These are phyloP conservation scores for Aplidium turbinatum DNA, from an alignment of 23 tunicate species.

Conservation along the genomic window DNA sequence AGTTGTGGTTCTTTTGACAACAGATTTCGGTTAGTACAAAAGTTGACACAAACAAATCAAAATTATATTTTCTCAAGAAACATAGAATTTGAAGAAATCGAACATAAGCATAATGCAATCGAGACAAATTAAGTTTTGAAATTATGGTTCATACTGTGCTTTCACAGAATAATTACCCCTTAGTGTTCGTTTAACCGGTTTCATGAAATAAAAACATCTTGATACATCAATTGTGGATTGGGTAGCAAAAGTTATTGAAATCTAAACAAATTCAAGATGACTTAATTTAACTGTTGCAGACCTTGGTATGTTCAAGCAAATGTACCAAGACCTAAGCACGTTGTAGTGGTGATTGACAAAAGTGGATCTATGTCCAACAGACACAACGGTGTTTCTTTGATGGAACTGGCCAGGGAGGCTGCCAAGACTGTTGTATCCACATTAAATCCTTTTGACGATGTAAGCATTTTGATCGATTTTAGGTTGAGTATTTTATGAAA, in stretches of 20 bases:
- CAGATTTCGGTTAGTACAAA: no score
- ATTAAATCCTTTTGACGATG: conserved; percentile 58
- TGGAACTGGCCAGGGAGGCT: conserved; percentile 53
- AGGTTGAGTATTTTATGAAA: background rate
- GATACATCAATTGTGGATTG: no score
- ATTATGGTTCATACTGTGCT: no score
- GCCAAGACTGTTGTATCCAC: conserved; percentile 59
- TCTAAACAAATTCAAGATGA: background rate
- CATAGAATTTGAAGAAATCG: no score
- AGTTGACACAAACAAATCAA: no score
- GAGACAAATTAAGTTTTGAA: no score
- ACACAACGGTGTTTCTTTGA: conserved; percentile 25
- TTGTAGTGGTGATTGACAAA: conserved; percentile 57
- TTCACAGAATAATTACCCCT: no score
- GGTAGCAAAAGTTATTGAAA: background rate
- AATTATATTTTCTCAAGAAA: no score
- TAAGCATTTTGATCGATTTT: conserved; percentile 12
- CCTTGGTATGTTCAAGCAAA: conserved; percentile 78
- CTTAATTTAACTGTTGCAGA: conserved; percentile 20
- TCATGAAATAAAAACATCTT: no score
- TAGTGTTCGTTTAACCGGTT: no score
- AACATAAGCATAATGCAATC: no score
- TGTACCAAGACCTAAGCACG: conserved; percentile 60
- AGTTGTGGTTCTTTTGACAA: no score
- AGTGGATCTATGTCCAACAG: conserved; percentile 62